Base-by-base conservation (phyloP, 1,140 invertebrate species). In the Pomacea maculata region DNA sequence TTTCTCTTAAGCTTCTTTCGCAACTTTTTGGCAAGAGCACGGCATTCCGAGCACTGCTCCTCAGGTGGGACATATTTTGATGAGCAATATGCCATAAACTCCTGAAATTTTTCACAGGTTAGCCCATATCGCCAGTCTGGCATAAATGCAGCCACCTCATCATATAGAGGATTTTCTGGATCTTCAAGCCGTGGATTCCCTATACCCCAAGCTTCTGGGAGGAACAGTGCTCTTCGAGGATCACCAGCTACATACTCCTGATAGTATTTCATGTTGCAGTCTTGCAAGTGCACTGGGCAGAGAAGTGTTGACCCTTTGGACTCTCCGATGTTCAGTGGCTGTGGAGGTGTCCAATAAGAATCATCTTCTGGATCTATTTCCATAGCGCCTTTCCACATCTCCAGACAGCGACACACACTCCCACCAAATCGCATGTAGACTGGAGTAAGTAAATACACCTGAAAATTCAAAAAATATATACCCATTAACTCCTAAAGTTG, bases 391-490 rank as follows among this genome's bases (percentile, higher is more conserved):
- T 85, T 84, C 87, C 87, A 88, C 9, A 75, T 73, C 52, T 79
- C 82, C 76, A 88, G 80, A 84, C 86, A 88, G 11, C 84, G 82
- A 73, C 84, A 85, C 15, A 87, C 84, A 25, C 86, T 87, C 45
- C 87, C 86, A 76, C 87, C 86, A 83, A 88, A 87, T 63, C 85
- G 83, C 74, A 88, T 80, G 81, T 86, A 88, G 9, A 88, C 84
- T n/a, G 87, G 85, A 82, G 83, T 82, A 34, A 88, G 78, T 61
- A 87, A 79, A 78, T 88, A 88, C 45, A 87, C 86, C 86, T 87
- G 82, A 57, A 83, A 82, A 67, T 21, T 11, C 75, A 54, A 72
- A 70, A 34, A 55, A 12, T 57, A 11, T 8, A 11, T 34, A 12
- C 6, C 15, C 21, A n/a, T 12, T n/a, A 45, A 75, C 45, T 54